Evolutionary conservation across 1,140 invertebrate species (phyloP).

Genomic region (Drosophila yakuba): DNA sequence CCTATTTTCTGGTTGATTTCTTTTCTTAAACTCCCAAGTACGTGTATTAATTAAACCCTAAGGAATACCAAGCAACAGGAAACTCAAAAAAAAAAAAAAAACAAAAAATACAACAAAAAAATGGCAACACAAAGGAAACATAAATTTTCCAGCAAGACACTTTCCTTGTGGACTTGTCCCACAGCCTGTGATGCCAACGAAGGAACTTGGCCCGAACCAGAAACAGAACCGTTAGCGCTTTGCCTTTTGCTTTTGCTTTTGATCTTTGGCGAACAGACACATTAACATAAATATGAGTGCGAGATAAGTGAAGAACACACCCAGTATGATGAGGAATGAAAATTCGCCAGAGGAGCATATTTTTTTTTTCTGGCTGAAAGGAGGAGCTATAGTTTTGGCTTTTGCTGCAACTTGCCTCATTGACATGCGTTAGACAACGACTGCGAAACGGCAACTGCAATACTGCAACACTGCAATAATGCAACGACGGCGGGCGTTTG

Average conservation of each 20-base stretch:
- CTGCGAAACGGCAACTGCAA: conserved; percentile 11
- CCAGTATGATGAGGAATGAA: conserved; percentile 46
- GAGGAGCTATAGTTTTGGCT: conserved; percentile 9
- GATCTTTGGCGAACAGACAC: conserved; percentile 72
- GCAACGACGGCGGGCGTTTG: conserved; percentile 33
- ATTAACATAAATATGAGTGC: conserved; percentile 80
- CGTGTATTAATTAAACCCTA: conserved; percentile 70
- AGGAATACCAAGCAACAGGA: conserved; percentile 8
- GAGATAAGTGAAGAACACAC: conserved; percentile 79
- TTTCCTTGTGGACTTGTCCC: conserved; percentile 55
- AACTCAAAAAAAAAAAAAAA: conserved; percentile 1
- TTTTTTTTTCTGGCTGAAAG: conserved; percentile 13
- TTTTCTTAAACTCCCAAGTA: background rate
- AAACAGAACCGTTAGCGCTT: conserved; percentile 61
- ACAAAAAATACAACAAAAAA: background rate
- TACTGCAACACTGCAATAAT: conserved; percentile 34
- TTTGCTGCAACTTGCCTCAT: conserved; percentile 54
- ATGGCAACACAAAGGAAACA: conserved; percentile 69
- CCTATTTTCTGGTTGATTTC: conserved; percentile 12
- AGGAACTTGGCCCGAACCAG: conserved; percentile 12
- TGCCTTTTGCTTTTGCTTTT: conserved; percentile 48
- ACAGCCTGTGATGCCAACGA: background rate
- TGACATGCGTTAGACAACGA: conserved; percentile 79
- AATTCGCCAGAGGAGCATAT: conserved; percentile 33
- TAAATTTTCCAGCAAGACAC: conserved; percentile 74